Conservation (phyloP, 2,797 vertebrate species). For the Syndactyla subalaris region DNA sequence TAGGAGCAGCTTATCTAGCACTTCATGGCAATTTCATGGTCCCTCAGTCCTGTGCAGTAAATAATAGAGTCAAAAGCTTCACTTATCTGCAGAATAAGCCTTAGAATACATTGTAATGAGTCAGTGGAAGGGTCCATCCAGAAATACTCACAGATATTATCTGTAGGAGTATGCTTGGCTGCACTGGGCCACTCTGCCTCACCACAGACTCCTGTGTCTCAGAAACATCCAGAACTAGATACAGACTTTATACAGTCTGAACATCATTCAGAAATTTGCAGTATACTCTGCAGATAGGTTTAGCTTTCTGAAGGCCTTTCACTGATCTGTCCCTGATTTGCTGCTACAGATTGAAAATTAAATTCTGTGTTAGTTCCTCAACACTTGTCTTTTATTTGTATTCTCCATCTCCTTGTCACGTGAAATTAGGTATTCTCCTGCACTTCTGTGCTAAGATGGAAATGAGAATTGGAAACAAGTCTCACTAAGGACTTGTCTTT, state of each 20-base stretch:
- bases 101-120: neutral
- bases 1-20: neutral
- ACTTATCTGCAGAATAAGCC: neutral
- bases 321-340: neutral
- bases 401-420: neutral
- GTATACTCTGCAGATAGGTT: neutral
- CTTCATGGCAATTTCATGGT: neutral
- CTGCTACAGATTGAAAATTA: neutral
- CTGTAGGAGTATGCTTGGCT: neutral
- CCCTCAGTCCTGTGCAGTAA: neutral
- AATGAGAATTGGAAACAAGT: neutral
- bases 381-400: neutral
- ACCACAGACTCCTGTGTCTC: neutral
- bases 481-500: neutral
- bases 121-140: neutral
- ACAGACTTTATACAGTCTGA: neutral
- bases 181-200: neutral
- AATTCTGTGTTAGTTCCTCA: neutral
- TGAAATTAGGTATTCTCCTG: neutral
- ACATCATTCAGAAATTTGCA: neutral
- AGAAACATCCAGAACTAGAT: neutral
- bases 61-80: neutral
- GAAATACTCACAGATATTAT: neutral
- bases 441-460: neutral
- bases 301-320: neutral